Evolutionary conservation across 2,113 vertebrate genomes (phyloP).

Genomic region (Platycercus adscitus): DNA sequence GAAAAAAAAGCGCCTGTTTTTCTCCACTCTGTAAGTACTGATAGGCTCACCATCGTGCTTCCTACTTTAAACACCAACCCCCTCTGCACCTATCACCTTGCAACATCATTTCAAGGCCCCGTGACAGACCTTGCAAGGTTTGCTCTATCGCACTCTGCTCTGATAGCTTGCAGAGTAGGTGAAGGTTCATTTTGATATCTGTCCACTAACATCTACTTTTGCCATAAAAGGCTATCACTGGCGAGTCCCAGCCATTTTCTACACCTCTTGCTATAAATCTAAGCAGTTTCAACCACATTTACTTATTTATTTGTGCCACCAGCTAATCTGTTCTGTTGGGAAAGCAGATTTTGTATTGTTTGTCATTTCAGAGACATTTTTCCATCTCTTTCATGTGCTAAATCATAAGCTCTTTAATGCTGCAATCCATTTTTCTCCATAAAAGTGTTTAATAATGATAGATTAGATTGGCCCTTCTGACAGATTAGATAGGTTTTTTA

Average conservation of each 20-base stretch:
- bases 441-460: conserved; percentile 63
- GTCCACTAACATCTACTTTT: not conserved
- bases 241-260: not conserved
- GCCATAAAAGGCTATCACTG: conserved; percentile 11
- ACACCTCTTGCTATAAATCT: conserved; percentile 11
- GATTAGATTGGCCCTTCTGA: conserved; percentile 69
- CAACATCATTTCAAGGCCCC: not conserved
- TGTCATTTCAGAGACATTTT: conserved; percentile 52
- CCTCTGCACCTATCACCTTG: not conserved
- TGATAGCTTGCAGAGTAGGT: not conserved
- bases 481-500: conserved; percentile 71
- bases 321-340: conserved; percentile 50
- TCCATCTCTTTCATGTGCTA: conserved; percentile 51
- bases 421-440: conserved; percentile 64
- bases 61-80: not conserved
- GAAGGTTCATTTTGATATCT: not conserved
- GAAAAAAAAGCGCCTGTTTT: not conserved
- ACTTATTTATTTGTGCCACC: conserved; percentile 53
- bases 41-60: not conserved
- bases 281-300: conserved; percentile 35
- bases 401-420: conserved; percentile 56
- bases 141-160: not conserved
- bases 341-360: conserved; percentile 64
- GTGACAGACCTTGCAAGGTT: not conserved
- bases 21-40: not conserved